Percentiles rank a stretch among this genome's conserved stretches.
Conservation (phyloP, 2,797 vertebrate species). For the Hozukius guyotensis region DNA sequence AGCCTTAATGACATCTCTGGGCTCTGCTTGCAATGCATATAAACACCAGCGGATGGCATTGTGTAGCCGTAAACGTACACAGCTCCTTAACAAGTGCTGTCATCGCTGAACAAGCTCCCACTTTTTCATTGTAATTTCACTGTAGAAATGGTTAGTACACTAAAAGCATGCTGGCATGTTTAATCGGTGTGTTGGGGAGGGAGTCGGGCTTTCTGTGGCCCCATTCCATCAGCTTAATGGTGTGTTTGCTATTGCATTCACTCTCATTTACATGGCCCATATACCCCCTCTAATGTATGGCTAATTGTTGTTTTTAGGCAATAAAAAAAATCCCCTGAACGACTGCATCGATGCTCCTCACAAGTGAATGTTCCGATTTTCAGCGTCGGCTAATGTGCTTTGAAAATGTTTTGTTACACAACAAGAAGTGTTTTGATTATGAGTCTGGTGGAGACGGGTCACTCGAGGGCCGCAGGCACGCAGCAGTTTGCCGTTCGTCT, state of each 20-base stretch:
- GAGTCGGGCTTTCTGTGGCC: slow-evolving; percentile 36
- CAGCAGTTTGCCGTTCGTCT: slow-evolving; percentile 43
- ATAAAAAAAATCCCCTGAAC: slow-evolving; percentile 48
- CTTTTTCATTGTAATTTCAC: slow-evolving; percentile 35
- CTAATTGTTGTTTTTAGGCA: slow-evolving; percentile 70
- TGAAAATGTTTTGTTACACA: slow-evolving; percentile 48
- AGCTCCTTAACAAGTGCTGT: neutral
- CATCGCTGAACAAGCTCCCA: neutral
- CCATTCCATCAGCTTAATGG: slow-evolving; percentile 72
- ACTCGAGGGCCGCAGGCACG: slow-evolving; percentile 4
- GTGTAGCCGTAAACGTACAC: slow-evolving; percentile 11
- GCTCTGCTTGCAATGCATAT: neutral
- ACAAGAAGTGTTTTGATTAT: slow-evolving; percentile 51
- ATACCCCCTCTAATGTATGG: slow-evolving; percentile 61
- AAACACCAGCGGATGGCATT: slow-evolving; percentile 59
- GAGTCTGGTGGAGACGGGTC: slow-evolving; percentile 43
- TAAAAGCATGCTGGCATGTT: slow-evolving; percentile 35
- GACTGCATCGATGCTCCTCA: neutral
- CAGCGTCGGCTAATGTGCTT: slow-evolving; percentile 11
- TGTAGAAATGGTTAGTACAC: slow-evolving; percentile 25
- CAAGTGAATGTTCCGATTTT: slow-evolving; percentile 33
- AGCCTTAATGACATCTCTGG: neutral
- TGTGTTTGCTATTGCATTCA: slow-evolving; percentile 62
- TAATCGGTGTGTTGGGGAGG: slow-evolving; percentile 51
- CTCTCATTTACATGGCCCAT: slow-evolving; percentile 70